Base-by-base conservation (phyloP, 2,888 invertebrate species). In the Caenorhabditis uteleia region DNA sequence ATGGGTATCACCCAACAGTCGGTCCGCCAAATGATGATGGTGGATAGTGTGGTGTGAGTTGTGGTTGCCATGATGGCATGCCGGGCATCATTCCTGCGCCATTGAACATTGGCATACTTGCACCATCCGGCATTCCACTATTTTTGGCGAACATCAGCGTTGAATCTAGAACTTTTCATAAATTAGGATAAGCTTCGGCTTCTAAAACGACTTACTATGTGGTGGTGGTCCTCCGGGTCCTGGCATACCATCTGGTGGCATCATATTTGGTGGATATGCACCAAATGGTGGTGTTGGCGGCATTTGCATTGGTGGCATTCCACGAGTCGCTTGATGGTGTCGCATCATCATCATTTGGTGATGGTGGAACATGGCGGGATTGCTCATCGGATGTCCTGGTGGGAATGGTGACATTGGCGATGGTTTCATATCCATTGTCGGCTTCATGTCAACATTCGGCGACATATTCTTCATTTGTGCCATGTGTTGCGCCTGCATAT, bases 21-120 rank as follows among this genome's bases (percentile, higher is more conserved):
- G 31, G 53, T n/a, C n/a, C n/a, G n/a, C n/a, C n/a, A n/a, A n/a
- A n/a, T n/a, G n/a, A 38, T n/a, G 57, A 44, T n/a, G 57, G 53
- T 20, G 64, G 57, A 34, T 49, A 64, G 54, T 50, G 50, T 2
- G 64, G 64, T 3, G 64, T 64, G 26, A 64, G 44, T 23, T 60
- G 60, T 20, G 34, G 45, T 26, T 10, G 7, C 45, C 50, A 16
- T 44, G 31, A 7, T 3, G 20, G 27, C 47, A 47, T 47, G 14
- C n/a, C n/a, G 3, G 34, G 26, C 8, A 6, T 4, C 26, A 26
- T 36, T 2, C 16, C 38, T 6, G 40, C 40, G 20, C n/a, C 7
- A 40, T 10, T 40, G 16, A 12, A 40, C 14, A 26, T 42, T 16
- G 51, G 1, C 18, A 36, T 5, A 0, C 43, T 43, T 34, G 34